Evolutionary conservation across 2,113 vertebrate genomes (phyloP), one percentile per base, ranked within the genome.

Genomic region (Tringa solitaria): DNA sequence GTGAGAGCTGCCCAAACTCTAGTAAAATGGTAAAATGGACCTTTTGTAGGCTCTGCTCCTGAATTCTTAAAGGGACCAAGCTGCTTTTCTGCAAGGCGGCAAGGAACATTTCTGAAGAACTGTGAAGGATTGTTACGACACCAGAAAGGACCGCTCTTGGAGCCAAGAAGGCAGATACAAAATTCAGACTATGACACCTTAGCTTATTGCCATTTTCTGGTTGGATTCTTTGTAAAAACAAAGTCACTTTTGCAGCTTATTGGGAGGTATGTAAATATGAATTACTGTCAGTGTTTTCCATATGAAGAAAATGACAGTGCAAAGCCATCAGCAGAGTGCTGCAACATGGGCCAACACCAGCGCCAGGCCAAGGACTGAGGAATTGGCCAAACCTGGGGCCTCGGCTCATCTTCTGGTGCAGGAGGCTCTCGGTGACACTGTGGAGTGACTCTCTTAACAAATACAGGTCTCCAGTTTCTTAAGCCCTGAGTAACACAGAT

Each of bases 1-100:
- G 97, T 97, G 97, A 95, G 93, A 95, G 96, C 96, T 98, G 96
- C 92, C 95, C 97, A 97, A 97, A 97, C 94, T 96, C 96, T 45
- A 96, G 96, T 96, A 92, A 98, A 97, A 97, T 93, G 95, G 92
- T 95, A 93, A 98, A 96, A 96, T 1, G 32, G 95, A 96, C 94
- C 97, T 96, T 98, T 94, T 95, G 96, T 92, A 96, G 84, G 82
- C 73, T 43, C 95, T 95, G 60, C 63, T 95, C 30, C 70, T 72
- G 82, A 12, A 18, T 85, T 95, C 96, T 98, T 97, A 97, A 98
- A 98, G 96, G 87, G 81, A 81, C 96, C 97, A 86, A 56, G n/a
- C 45, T 0, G 0, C 20, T 85, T 95, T 89, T 60, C 83, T 73
- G 72, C 14, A 57, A 78, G 9, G 39, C 51, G 37, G 22, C 37